Percentiles rank a stretch among this genome's conserved stretches.
Evolutionary conservation across 2,113 vertebrate genomes (phyloP).

Genomic region (Sinosuthora webbiana): DNA sequence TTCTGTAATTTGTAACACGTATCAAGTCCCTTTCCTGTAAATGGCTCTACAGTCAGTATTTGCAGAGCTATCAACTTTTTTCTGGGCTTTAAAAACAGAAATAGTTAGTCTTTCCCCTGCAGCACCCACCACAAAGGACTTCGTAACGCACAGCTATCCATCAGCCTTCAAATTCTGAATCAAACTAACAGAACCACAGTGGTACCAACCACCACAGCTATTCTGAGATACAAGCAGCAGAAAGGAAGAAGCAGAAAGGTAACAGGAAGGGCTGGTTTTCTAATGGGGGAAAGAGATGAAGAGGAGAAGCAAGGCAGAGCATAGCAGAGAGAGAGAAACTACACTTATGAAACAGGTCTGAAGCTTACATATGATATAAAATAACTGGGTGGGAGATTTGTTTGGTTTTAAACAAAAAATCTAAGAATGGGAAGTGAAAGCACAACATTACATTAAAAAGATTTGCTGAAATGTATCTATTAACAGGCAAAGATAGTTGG

Average conservation of each 20-base stretch:
- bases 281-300: background rate
- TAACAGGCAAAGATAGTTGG: background rate
- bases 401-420: background rate
- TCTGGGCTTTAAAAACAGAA: background rate
- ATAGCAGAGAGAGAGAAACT: background rate
- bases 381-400: background rate
- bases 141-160: accelerated
- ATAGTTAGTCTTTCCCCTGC: background rate
- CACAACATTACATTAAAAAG: background rate
- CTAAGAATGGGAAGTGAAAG: background rate
- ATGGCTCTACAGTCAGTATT: background rate
- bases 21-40: background rate
- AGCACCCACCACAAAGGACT: background rate
- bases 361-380: background rate
- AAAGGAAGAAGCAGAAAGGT: background rate
- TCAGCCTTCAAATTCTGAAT: background rate
- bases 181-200: background rate
- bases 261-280: background rate
- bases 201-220: background rate
- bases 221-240: background rate
- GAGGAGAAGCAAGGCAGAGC: background rate
- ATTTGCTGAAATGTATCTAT: background rate
- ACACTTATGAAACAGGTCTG: background rate
- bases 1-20: background rate
- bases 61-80: background rate